Evolutionary conservation across 2,113 vertebrate species (phyloP).

Genomic region (Poicephalus meyeri): DNA sequence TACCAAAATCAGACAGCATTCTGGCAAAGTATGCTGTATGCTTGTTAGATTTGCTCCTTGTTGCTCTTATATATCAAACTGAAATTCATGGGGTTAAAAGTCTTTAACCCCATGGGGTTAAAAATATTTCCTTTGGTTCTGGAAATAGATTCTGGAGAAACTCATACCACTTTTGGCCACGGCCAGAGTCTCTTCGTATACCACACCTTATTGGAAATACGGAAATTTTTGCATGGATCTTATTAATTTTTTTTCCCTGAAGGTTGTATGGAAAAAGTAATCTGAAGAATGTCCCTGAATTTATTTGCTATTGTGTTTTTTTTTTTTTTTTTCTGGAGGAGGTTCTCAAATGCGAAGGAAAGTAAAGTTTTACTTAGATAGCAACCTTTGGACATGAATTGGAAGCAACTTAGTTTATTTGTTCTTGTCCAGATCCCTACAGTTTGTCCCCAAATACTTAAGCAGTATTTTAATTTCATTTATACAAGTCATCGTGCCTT

Average conservation of each 20-base stretch:
- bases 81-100: not conserved
- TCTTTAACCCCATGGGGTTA: not conserved
- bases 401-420: not conserved
- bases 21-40: not conserved
- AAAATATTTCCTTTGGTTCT: not conserved
- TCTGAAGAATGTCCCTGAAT: not conserved
- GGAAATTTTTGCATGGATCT: not conserved
- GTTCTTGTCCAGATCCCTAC: not conserved
- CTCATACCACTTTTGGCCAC: not conserved
- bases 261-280: not conserved
- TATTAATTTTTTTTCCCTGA: not conserved
- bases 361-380: not conserved
- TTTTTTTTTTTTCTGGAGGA: not conserved
- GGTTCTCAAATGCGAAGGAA: not conserved
- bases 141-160: not conserved
- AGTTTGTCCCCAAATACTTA: not conserved
- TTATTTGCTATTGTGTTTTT: not conserved
- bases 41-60: not conserved
- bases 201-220: not conserved
- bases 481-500: not conserved
- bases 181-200: not conserved
- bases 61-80: not conserved
- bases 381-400: not conserved
- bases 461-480: not conserved
- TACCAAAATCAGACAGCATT: not conserved